A percentile compares a stretch with the other conserved stretches of the same genome.
Evolutionary conservation across 2,888 invertebrate species (phyloP).

Genomic region (Mesochorus sp.): DNA sequence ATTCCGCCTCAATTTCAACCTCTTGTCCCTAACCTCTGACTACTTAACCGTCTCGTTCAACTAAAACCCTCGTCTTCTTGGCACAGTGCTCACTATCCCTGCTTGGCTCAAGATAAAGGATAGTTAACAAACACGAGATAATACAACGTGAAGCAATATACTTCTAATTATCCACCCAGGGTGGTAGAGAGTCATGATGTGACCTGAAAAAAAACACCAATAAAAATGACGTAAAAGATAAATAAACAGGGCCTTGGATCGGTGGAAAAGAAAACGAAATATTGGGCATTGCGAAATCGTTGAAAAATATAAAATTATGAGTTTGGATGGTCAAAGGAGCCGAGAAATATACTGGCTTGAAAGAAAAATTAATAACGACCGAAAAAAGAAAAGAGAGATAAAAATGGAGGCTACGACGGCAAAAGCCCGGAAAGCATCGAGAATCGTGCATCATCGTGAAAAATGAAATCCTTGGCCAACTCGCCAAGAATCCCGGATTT

Average conservation of each 20-base stretch:
- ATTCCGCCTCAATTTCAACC: background rate
- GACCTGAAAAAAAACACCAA: too few relatives aligned
- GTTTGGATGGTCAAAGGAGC: too few relatives aligned
- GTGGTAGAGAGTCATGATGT: too few relatives aligned
- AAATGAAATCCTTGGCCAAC: constrained; percentile 13
- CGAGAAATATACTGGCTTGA: too few relatives aligned
- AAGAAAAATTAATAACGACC: too few relatives aligned
- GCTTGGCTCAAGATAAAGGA: background rate
- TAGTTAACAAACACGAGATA: background rate
- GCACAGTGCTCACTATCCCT: constrained; percentile 1
- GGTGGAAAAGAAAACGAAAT: too few relatives aligned
- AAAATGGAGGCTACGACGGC: background rate
- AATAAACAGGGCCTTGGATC: too few relatives aligned
- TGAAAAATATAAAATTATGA: too few relatives aligned
- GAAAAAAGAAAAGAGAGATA: too few relatives aligned
- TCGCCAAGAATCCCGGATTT: constrained; percentile 12
- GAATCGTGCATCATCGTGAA: constrained; percentile 9
- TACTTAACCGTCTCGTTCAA: background rate
- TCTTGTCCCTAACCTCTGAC: background rate
- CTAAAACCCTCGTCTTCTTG: constrained; percentile 12
- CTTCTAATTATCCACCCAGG: too few relatives aligned
- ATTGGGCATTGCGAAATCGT: too few relatives aligned
- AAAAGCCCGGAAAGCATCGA: background rate
- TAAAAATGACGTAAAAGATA: too few relatives aligned
- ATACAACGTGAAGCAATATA: background rate